Conservation (phyloP, 1,140 invertebrate species). For the Drosophila lowei region DNA sequence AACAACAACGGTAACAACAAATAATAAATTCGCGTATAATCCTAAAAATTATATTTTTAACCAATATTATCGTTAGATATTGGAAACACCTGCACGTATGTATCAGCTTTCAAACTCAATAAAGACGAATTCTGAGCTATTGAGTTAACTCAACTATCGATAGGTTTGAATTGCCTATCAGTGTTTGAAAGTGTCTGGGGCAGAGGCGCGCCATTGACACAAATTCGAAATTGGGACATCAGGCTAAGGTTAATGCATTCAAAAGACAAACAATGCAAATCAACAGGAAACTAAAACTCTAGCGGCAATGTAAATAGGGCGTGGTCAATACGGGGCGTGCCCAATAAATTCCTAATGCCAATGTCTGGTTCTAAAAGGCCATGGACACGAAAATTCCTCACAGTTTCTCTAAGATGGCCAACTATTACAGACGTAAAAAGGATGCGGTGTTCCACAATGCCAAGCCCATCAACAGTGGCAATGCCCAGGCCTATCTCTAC, state of each 20-base stretch:
- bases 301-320: conserved; percentile 51
- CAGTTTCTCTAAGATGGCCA: conserved; percentile 68
- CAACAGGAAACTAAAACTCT: conserved; percentile 74
- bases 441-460: conserved; percentile 76
- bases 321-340: conserved; percentile 54
- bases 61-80: no score
- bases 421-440: conserved; percentile 77
- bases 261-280: conserved; percentile 73
- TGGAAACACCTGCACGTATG: no score
- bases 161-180: no score
- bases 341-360: conserved; percentile 58
- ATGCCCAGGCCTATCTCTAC: conserved; percentile 68
- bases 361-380: conserved; percentile 54
- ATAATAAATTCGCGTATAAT: no score
- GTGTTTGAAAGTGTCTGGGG: no score
- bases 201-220: conserved; percentile 51
- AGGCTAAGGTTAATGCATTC: conserved; percentile 76
- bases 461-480: conserved; percentile 69
- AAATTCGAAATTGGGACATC: conserved; percentile 66
- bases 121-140: no score
- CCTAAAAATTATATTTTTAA: no score
- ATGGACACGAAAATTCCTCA: conserved; percentile 33
- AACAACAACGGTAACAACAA: no score
- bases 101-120: no score
- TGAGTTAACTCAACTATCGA: no score